phyloP scores from a whole-genome alignment of 2,113 vertebrate species.

The Chionis minor region DNA sequence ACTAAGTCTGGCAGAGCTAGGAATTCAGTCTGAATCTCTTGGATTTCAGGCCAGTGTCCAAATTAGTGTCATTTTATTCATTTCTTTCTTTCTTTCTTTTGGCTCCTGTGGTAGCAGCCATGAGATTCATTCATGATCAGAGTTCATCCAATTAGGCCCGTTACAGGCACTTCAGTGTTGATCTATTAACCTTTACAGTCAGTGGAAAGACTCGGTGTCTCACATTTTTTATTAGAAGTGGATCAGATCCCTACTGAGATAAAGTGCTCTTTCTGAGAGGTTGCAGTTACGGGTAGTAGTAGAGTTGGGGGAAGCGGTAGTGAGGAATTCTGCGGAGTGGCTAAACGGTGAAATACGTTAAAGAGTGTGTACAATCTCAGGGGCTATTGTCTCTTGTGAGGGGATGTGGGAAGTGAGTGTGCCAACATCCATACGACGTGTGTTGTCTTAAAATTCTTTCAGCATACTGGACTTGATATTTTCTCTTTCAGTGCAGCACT shows the following conservation, averaged over 20 bases:
- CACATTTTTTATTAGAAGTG: neutral
- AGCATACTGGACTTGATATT: neutral
- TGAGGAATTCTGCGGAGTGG: neutral
- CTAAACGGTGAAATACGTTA: neutral
- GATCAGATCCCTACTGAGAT: neutral
- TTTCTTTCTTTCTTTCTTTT: neutral
- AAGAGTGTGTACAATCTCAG: fast-evolving
- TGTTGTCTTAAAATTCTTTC: neutral
- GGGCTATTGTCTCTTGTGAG: neutral
- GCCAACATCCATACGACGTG: neutral
- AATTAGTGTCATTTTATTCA: neutral
- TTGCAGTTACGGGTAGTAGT: neutral
- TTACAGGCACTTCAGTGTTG: neutral
- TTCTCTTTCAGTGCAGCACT: conserved; percentile 9
- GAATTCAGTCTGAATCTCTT: neutral
- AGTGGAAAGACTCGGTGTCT: neutral
- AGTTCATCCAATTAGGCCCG: neutral
- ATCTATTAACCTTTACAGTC: neutral
- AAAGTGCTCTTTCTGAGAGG: neutral
- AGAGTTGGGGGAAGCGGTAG: neutral
- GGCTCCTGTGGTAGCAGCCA: neutral
- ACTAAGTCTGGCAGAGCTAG: neutral
- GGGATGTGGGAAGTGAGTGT: neutral
- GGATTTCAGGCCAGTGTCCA: neutral
- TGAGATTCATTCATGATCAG: neutral